phyloP scores from a whole-genome alignment of 1,140 invertebrate genomes.

The Lasioglossum baleicum region DNA sequence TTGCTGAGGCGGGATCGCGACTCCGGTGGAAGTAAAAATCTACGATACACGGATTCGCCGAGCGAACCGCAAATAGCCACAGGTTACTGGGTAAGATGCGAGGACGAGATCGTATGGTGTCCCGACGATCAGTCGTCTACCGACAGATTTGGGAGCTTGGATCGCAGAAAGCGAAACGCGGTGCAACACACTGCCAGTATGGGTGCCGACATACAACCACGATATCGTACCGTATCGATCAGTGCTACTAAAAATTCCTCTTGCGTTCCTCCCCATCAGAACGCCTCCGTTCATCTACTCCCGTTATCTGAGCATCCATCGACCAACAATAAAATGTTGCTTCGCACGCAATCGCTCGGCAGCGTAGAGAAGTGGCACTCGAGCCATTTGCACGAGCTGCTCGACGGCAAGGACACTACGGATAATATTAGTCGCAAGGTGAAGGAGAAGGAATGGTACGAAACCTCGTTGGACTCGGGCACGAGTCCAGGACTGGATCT shows the following conservation, averaged over 20 bases:
- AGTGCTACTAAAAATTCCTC: constrained; percentile 54
- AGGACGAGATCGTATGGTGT: constrained; percentile 76
- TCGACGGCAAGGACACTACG: constrained; percentile 67
- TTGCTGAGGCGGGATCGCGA: constrained; percentile 52
- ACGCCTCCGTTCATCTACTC: constrained; percentile 57
- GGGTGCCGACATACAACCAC: constrained; percentile 57
- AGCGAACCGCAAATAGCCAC: constrained; percentile 60
- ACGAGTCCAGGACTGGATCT: constrained; percentile 63
- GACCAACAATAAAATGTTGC: constrained; percentile 79
- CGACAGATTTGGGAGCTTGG: constrained; percentile 83
- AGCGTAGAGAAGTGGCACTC: constrained; percentile 81
- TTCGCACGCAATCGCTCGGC: constrained; percentile 83
- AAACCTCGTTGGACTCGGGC: constrained; percentile 85
- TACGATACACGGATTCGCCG: constrained; percentile 42
- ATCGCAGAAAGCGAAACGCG: constrained; percentile 81
- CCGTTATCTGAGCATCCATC: constrained; percentile 77
- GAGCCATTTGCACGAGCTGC: constrained; percentile 63
- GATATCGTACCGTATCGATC: constrained; percentile 68
- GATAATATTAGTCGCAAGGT: constrained; percentile 60
- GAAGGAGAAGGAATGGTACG: constrained; percentile 87
- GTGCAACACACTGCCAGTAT: constrained; percentile 64
- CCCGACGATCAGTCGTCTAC: constrained; percentile 63
- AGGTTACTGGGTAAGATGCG: constrained; percentile 72
- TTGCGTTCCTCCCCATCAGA: constrained; percentile 41
- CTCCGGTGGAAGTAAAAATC: constrained; percentile 30